These are phyloP conservation scores for Caenorhabditis sp. DNA, from an alignment of 2,888 invertebrate genomes.

Conservation along the genomic window DNA sequence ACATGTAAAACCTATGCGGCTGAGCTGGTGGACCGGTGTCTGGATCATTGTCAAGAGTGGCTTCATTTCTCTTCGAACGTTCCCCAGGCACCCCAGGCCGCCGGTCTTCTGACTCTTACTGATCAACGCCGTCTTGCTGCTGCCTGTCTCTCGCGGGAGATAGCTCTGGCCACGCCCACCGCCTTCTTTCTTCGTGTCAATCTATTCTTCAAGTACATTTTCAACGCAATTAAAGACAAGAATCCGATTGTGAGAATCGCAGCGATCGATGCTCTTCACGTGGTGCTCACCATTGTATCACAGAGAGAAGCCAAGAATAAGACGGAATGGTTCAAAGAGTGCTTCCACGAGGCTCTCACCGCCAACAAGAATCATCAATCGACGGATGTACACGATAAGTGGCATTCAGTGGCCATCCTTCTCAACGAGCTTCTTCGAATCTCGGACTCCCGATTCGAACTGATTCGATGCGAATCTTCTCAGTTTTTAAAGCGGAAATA, in stretches of 20 bases:
- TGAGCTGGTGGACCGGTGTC: constrained; percentile 98
- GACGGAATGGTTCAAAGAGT: constrained; percentile 90
- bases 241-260: constrained; percentile 91
- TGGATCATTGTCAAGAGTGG: constrained; percentile 96
- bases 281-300: constrained; percentile 94
- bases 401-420: constrained; percentile 64
- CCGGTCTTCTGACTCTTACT: constrained; percentile 14
- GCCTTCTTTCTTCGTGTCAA: constrained; percentile 89
- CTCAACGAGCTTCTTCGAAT: constrained; percentile 93
- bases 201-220: constrained; percentile 84
- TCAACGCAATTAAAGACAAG: constrained; percentile 78
- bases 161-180: constrained; percentile 96
- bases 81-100: background rate
- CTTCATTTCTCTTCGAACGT: constrained; percentile 86
- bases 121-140: constrained; percentile 67
- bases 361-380: constrained; percentile 14
- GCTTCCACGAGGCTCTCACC: constrained; percentile 92
- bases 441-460: constrained; percentile 76
- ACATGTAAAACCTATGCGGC: constrained; percentile 92
- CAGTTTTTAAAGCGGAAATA: constrained; percentile 34
- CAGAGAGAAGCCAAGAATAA: constrained; percentile 96
- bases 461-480: constrained; percentile 69
- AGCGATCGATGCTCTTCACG: constrained; percentile 94
- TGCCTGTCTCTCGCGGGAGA: constrained; percentile 90
- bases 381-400: constrained; percentile 43